phyloP scores from a whole-genome alignment of 2,888 invertebrate species.

The Folsomia candida region DNA sequence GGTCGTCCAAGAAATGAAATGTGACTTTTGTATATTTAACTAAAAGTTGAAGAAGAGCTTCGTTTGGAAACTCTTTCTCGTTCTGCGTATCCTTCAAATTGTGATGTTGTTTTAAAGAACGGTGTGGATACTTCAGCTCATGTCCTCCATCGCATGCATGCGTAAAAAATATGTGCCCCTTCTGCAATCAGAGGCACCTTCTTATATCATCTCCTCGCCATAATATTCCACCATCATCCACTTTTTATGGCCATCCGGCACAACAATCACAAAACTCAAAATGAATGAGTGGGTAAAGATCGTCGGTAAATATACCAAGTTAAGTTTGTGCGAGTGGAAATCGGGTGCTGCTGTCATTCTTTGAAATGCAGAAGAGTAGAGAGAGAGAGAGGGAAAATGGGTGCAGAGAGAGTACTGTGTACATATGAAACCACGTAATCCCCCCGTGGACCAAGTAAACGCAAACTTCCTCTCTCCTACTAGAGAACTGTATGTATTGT shows the following conservation, averaged over 20 bases:
- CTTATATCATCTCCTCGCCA: neutral
- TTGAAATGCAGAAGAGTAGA: neutral
- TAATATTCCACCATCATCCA: neutral
- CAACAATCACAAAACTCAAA: neutral
- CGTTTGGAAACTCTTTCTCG: neutral
- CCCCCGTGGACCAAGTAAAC: constrained; percentile 42
- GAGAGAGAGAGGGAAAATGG: neutral
- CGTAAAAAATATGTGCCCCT: neutral
- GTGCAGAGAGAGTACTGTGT: neutral
- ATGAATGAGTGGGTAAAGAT: neutral
- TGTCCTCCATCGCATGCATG: neutral
- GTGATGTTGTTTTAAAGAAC: neutral
- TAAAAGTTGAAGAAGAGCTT: neutral
- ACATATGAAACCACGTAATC: constrained; percentile 34
- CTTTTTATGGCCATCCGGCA: neutral
- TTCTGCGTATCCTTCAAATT: neutral
- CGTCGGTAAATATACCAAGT: neutral
- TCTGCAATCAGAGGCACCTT: neutral
- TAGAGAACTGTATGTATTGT: too few relatives aligned
- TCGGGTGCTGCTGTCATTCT: neutral
- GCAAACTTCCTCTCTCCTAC: constrained; percentile 40
- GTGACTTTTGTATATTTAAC: too few relatives aligned
- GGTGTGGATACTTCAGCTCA: neutral
- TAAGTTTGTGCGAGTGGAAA: constrained; percentile 7
- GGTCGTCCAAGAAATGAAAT: neutral